These are phyloP conservation scores for Sphaerophoria rueppellii DNA, from an alignment of 2,888 invertebrate genomes.

Conservation along the genomic window DNA sequence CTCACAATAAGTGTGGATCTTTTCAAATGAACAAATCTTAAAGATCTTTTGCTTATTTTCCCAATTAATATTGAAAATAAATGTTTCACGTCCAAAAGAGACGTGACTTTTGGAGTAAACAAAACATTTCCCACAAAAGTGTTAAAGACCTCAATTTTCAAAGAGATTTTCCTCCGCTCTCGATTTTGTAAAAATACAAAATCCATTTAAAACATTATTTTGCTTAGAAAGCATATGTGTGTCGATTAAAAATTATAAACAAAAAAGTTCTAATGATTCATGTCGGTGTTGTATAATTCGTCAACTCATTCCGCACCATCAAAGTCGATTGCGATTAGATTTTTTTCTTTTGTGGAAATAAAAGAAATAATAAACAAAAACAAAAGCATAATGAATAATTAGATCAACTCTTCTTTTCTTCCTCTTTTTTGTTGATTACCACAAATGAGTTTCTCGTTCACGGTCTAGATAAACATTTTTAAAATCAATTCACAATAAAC, in stretches of 20 bases:
- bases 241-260: slow-evolving; percentile 1
- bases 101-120: slow-evolving; percentile 30
- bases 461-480: slow-evolving; percentile 36
- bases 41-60: slow-evolving; percentile 1
- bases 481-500: slow-evolving; percentile 45
- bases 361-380: background rate
- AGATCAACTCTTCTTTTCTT: slow-evolving; percentile 29
- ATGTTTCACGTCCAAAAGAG: slow-evolving; percentile 5
- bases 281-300: background rate
- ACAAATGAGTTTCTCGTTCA: slow-evolving; percentile 40
- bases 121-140: background rate
- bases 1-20: background rate
- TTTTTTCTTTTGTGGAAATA: background rate
- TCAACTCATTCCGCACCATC: slow-evolving; percentile 8
- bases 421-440: slow-evolving; percentile 5
- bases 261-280: slow-evolving; percentile 16
- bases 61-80: background rate
- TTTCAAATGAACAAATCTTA: background rate
- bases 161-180: slow-evolving; percentile 4
- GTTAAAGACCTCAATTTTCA: slow-evolving; percentile 35
- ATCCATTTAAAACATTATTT: background rate
- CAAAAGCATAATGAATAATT: slow-evolving; percentile 1
- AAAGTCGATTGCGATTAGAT: background rate
- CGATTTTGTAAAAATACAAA: slow-evolving; percentile 2
- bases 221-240: background rate